Conservation (phyloP, 64 coral and sea anemone genomes). For the Porites australiensis region DNA sequence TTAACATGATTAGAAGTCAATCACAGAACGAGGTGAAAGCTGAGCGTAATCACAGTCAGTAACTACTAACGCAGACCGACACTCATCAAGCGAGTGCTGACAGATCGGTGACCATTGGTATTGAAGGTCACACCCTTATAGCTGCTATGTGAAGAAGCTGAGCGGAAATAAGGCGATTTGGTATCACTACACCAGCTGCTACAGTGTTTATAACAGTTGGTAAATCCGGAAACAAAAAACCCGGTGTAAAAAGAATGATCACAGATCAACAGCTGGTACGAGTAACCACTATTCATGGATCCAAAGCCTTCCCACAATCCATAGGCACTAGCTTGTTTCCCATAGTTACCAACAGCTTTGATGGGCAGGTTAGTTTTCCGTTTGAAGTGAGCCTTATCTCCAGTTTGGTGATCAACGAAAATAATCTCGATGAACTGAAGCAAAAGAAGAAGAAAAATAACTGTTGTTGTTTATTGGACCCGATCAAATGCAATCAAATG, state of each 20-base stretch:
- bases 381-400: neutral
- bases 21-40: no score
- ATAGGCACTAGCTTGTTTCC: neutral
- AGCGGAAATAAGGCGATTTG: constrained; percentile 16
- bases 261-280: constrained; percentile 37
- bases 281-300: neutral
- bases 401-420: constrained; percentile 14
- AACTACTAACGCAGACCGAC: constrained; percentile 24
- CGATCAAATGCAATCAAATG: neutral
- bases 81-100: constrained; percentile 16
- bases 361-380: neutral
- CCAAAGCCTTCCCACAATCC: constrained; percentile 6
- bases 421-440: constrained; percentile 24
- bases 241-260: neutral
- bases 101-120: neutral
- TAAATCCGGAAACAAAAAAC: neutral
- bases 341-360: constrained; percentile 4
- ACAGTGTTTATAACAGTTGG: neutral
- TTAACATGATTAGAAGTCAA: no score
- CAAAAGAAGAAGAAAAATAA: neutral
- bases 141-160: neutral
- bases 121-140: constrained; percentile 33
- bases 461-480: no score
- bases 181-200: constrained; percentile 10
- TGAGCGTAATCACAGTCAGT: no score